Conservation (phyloP, 2,113 vertebrate species). For the Chelonoidis abingdonii region DNA sequence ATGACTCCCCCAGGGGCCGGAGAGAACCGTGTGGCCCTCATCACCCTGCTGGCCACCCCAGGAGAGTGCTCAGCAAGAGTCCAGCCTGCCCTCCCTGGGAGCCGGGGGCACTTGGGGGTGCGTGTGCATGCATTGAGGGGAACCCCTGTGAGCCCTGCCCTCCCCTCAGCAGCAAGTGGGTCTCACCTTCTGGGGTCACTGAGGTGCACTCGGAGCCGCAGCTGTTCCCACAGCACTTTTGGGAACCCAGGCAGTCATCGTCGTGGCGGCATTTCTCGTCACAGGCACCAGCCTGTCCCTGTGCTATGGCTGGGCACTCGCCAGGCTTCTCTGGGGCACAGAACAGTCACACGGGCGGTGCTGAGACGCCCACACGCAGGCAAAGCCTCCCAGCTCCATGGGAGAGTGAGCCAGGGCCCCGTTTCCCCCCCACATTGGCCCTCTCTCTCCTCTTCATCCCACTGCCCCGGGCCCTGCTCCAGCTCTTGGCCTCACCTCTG, state of each 20-base stretch:
- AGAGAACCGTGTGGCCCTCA: too few species aligned
- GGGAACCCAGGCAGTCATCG: not conserved
- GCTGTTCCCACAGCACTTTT: slow-evolving; percentile 38
- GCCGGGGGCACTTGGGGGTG: too few species aligned
- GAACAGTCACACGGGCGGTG: rapidly evolving
- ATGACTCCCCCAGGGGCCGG: too few species aligned
- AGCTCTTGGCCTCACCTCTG: too few species aligned
- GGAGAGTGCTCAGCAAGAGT: too few species aligned
- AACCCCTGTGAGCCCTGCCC: not conserved
- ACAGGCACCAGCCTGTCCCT: not conserved
- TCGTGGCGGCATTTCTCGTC: not conserved
- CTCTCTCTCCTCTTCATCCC: too few species aligned
- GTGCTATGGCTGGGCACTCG: not conserved
- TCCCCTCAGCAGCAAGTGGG: too few species aligned
- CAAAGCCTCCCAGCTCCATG: not conserved
- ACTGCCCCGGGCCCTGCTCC: too few species aligned
- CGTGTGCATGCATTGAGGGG: too few species aligned
- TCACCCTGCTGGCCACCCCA: too few species aligned
- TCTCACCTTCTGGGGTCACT: not conserved
- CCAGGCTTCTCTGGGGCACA: not conserved
- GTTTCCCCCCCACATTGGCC: rapidly evolving
- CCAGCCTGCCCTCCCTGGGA: too few species aligned
- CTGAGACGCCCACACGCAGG: not conserved
- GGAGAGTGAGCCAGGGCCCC: not conserved
- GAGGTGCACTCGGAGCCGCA: not conserved